These are phyloP conservation scores for Pedetes capensis DNA, from an alignment of 2,113 vertebrate genomes.

Conservation along the genomic window DNA sequence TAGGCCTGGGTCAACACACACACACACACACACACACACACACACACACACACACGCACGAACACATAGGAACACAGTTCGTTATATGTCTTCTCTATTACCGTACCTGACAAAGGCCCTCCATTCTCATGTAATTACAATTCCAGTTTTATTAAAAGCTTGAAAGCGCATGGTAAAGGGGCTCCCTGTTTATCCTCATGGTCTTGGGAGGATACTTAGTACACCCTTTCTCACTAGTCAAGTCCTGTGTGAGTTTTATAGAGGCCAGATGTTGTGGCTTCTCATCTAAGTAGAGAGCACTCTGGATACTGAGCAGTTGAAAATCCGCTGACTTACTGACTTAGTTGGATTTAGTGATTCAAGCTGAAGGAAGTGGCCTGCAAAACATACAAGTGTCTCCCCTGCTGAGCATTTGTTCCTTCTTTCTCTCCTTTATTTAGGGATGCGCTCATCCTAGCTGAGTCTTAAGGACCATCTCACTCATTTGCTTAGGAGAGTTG, in stretches of 20 bases:
- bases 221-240: neutral
- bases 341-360: rapidly evolving
- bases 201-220: neutral
- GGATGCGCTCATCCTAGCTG: neutral
- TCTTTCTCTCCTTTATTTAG: neutral
- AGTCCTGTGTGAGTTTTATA: neutral
- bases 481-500: neutral
- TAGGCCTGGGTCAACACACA: slow-evolving; percentile 21
- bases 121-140: neutral
- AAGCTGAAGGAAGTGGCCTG: neutral
- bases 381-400: neutral
- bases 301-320: neutral
- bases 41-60: slow-evolving; percentile 58
- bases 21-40: slow-evolving; percentile 66
- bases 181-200: neutral
- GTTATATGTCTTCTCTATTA: slow-evolving; percentile 58
- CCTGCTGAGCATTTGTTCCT: rapidly evolving
- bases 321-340: neutral
- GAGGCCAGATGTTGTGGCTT: neutral
- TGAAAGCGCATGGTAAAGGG: neutral
- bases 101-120: slow-evolving; percentile 6
- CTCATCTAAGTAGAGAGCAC: neutral
- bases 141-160: slow-evolving; percentile 63
- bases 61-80: slow-evolving; percentile 53
- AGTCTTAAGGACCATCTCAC: neutral